Evolutionary conservation across 2,888 invertebrate species (phyloP).

Genomic region (Drosophila picticornis): DNA sequence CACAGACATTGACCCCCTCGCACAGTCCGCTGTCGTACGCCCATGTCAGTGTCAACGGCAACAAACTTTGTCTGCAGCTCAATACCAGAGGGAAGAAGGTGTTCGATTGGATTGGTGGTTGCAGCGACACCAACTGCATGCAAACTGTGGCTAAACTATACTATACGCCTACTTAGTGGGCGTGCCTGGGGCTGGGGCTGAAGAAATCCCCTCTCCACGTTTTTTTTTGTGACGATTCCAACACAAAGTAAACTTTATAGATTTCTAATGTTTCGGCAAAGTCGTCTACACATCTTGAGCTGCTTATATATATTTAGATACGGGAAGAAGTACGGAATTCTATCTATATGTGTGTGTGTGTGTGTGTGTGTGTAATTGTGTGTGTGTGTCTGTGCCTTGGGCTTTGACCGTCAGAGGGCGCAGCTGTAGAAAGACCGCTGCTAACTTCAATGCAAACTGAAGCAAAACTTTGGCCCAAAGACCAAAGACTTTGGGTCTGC

Average conservation of each 20-base stretch:
- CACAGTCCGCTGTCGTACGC: background rate
- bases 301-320: constrained; percentile 30
- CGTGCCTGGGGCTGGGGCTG: background rate
- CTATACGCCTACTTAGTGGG: constrained; percentile 42
- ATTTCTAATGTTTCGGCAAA: constrained; percentile 59
- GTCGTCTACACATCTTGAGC: constrained; percentile 39
- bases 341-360: constrained; percentile 5
- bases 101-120: constrained; percentile 9
- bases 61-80: constrained; percentile 51
- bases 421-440: constrained; percentile 59
- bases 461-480: constrained; percentile 53
- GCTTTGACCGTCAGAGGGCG: constrained; percentile 23
- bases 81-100: background rate
- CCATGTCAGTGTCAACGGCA: constrained; percentile 58
- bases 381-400: constrained; percentile 18
- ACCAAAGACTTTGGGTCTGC: constrained; percentile 53
- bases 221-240: constrained; percentile 8
- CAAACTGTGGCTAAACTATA: constrained; percentile 30
- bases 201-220: background rate
- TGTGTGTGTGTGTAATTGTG: constrained; percentile 10
- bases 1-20: background rate
- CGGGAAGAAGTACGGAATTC: background rate
- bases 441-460: constrained; percentile 65
- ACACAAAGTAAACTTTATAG: constrained; percentile 69
- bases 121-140: constrained; percentile 16